phyloP scores from a whole-genome alignment of 2,113 vertebrate genomes.

The Burhinus oedicnemus region DNA sequence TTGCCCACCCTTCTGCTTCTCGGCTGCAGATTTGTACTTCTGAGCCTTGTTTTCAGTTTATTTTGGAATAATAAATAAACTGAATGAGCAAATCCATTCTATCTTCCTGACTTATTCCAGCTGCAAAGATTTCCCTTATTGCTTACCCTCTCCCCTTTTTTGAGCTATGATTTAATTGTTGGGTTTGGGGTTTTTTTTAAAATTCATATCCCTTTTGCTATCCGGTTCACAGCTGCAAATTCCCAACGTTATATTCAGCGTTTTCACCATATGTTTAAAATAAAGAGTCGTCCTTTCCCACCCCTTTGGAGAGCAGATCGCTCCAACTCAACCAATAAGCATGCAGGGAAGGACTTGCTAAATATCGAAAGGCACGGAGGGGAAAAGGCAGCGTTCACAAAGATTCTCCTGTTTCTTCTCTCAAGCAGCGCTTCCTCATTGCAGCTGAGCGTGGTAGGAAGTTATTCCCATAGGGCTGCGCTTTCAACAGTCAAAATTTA shows the following conservation, averaged over 20 bases:
- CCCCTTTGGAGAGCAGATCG: not conserved
- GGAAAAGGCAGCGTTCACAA: not conserved
- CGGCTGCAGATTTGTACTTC: not conserved
- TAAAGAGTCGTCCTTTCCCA: not conserved
- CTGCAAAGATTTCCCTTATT: not conserved
- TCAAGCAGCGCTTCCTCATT: not conserved
- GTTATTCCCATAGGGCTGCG: not conserved
- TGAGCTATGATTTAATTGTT: not conserved
- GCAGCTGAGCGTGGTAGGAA: not conserved
- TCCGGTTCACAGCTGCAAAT: not conserved
- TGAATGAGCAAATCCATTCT: not conserved
- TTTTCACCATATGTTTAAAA: constrained; percentile 27
- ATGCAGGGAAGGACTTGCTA: not conserved
- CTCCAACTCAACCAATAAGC: not conserved
- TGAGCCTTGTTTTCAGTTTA: not conserved
- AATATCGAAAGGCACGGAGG: not conserved
- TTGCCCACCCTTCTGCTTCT: not conserved
- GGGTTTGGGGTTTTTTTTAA: not conserved
- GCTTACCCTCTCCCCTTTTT: not conserved
- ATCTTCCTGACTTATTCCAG: not conserved
- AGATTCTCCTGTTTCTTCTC: constrained; percentile 22
- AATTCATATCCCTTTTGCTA: not conserved
- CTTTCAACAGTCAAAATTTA: constrained; percentile 33
- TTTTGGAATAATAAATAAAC: not conserved
- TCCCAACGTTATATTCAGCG: not conserved